A percentile compares a stretch with the other conserved stretches of the same genome.
Evolutionary conservation across 2,797 vertebrate species (phyloP).

Genomic region (Liasis olivaceus): DNA sequence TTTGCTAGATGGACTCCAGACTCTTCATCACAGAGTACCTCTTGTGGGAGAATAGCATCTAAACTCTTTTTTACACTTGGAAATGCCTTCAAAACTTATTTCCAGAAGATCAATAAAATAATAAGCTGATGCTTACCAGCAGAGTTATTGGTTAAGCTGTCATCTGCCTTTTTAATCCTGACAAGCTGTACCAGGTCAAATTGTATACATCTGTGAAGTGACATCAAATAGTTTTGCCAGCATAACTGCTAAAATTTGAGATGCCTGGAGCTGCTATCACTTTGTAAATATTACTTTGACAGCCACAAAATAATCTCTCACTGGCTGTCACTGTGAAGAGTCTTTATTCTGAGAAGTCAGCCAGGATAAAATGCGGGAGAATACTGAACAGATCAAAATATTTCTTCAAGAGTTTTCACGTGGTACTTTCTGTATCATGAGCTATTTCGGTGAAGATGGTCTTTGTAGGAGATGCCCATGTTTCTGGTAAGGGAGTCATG

Average conservation of each 20-base stretch:
- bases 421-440: neutral
- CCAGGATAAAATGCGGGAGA: conserved; percentile 49
- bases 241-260: conserved; percentile 32
- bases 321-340: conserved; percentile 45
- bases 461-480: neutral
- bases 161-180: conserved; percentile 12
- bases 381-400: conserved; percentile 54
- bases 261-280: conserved; percentile 30
- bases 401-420: conserved; percentile 30
- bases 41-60: neutral
- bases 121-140: neutral
- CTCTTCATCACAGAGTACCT: neutral
- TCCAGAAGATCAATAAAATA: neutral
- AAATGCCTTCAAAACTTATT: neutral
- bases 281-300: conserved; percentile 23
- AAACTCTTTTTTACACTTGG: neutral
- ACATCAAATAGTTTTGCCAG: neutral
- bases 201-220: conserved; percentile 1
- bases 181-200: neutral
- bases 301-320: conserved; percentile 47
- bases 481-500: neutral
- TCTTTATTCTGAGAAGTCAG: conserved; percentile 42
- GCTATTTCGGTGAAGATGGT: neutral
- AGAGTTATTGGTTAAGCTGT: rapidly evolving
- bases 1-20: neutral